phyloP scores from a whole-genome alignment of 92 coral and sea anemone species.

The Galaxea fascicularis region DNA sequence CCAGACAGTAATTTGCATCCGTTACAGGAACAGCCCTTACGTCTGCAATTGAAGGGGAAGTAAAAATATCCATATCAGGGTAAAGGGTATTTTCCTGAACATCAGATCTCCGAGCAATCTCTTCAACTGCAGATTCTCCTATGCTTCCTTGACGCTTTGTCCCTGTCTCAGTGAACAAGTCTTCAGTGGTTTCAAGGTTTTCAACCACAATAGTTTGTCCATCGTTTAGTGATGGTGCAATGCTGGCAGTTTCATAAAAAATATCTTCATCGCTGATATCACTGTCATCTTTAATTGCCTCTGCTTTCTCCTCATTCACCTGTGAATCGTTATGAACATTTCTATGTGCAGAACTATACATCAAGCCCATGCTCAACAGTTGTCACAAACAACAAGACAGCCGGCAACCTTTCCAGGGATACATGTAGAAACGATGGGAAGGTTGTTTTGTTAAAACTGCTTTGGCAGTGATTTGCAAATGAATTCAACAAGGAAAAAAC shows the following conservation, averaged over 20 bases:
- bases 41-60: neutral
- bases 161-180: neutral
- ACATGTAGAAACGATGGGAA: too few species aligned
- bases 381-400: too few species aligned
- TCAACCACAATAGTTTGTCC: neutral
- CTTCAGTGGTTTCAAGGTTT: neutral
- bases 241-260: conserved; percentile 29
- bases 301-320: neutral
- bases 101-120: neutral
- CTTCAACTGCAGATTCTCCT: neutral
- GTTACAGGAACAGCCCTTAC: neutral
- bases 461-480: conserved; percentile 13
- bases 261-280: conserved; percentile 17
- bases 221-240: neutral
- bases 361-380: conserved; percentile 12
- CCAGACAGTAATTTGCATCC: neutral
- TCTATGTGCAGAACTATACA: conserved; percentile 4
- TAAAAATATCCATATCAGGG: neutral
- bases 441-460: too few species aligned
- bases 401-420: neutral
- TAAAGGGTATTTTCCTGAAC: neutral
- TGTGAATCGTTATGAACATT: conserved; percentile 8
- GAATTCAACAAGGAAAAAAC: neutral
- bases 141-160: neutral
- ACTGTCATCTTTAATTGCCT: conserved; percentile 6